Conservation (phyloP, 1,140 invertebrate genomes). For the Colletes gigas region DNA sequence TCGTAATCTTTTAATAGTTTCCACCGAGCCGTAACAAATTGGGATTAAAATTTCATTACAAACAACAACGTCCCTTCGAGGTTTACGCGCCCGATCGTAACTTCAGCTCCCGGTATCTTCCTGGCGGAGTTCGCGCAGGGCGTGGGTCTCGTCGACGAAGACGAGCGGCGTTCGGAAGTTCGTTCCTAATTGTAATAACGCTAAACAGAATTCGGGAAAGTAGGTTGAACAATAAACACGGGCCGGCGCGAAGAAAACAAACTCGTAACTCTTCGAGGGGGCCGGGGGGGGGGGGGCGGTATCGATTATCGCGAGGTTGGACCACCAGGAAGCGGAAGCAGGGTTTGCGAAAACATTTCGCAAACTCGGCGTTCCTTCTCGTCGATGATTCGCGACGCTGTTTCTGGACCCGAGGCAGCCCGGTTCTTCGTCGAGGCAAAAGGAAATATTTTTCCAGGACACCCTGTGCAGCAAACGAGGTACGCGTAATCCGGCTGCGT, state of each 20-base stretch:
- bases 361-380: neutral
- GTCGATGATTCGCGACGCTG: neutral
- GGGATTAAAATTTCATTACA: conserved; percentile 11
- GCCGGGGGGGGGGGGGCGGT: neutral
- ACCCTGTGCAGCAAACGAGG: neutral
- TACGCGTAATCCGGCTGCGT: conserved; percentile 32
- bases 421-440: neutral
- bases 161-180: neutral
- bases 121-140: conserved; percentile 14
- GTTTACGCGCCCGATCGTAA: conserved; percentile 3
- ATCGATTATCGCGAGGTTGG: conserved; percentile 30
- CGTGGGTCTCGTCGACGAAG: neutral
- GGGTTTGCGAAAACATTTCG: conserved; percentile 1
- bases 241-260: conserved; percentile 20
- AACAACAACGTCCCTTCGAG: neutral
- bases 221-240: conserved; percentile 32
- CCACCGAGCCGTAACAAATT: neutral
- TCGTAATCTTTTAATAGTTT: neutral
- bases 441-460: conserved; percentile 15
- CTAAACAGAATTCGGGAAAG: conserved; percentile 26
- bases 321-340: neutral
- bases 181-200: conserved; percentile 32
- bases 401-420: neutral
- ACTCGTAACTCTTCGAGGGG: conserved; percentile 28
- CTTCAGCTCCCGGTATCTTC: neutral